Evolutionary conservation across 1,140 invertebrate species (phyloP).

Genomic region (Heliconius nattereri): DNA sequence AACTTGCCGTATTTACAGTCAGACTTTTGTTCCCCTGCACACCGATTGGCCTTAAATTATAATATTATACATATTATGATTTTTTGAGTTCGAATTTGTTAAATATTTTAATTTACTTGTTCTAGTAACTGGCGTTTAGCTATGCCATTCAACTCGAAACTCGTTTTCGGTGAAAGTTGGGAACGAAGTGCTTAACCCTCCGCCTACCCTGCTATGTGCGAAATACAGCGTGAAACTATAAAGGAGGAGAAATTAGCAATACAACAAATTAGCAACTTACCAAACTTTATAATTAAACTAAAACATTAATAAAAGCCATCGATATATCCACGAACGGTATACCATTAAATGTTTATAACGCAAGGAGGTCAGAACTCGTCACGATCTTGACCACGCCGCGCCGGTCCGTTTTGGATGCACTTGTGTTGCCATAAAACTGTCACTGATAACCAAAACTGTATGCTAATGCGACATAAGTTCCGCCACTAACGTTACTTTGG

Average conservation of each 20-base stretch:
- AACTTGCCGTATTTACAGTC: too few relatives aligned
- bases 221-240: too few relatives aligned
- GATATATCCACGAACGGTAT: conserved; percentile 24
- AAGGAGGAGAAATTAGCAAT: neutral
- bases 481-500: conserved; percentile 37
- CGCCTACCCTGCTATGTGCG: too few relatives aligned
- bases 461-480: conserved; percentile 52
- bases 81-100: too few relatives aligned
- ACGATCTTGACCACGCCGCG: conserved; percentile 55
- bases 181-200: too few relatives aligned
- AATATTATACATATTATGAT: too few relatives aligned
- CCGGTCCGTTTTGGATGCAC: conserved; percentile 61
- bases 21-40: too few relatives aligned
- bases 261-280: neutral
- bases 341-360: conserved; percentile 37
- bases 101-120: too few relatives aligned
- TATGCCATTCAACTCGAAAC: too few relatives aligned
- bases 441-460: conserved; percentile 61
- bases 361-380: conserved; percentile 47
- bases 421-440: conserved; percentile 54
- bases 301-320: neutral
- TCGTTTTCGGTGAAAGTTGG: too few relatives aligned
- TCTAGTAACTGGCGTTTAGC: too few relatives aligned
- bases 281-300: conserved; percentile 12
- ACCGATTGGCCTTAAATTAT: too few relatives aligned